Conservation (phyloP, 2,797 vertebrate genomes). For the Fringilla coelebs region DNA sequence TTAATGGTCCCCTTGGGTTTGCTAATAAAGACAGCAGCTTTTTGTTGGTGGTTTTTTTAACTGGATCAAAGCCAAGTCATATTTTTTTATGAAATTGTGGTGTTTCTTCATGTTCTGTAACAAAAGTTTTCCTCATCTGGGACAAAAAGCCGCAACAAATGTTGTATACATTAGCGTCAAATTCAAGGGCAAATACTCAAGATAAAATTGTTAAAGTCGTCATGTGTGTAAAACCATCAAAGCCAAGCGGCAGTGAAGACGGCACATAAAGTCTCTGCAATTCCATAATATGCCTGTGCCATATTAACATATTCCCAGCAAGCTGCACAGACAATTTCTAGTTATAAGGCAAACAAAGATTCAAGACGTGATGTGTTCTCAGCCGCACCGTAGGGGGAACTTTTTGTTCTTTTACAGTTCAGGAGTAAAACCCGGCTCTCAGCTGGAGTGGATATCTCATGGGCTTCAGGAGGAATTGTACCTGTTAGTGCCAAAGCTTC, state of each 20-base stretch:
- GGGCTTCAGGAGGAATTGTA: not conserved
- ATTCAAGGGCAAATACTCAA: slow-evolving; percentile 44
- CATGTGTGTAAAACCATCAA: slow-evolving; percentile 13
- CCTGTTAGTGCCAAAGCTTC: not conserved
- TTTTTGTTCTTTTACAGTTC: not conserved
- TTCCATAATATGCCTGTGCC: not conserved
- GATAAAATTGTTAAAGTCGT: slow-evolving; percentile 25
- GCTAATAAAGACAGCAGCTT: slow-evolving; percentile 30
- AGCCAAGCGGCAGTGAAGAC: not conserved
- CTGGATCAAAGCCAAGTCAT: slow-evolving; percentile 60
- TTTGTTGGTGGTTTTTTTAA: not conserved
- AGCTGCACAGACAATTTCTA: not conserved
- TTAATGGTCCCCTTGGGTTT: slow-evolving; percentile 57
- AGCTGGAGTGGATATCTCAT: not conserved
- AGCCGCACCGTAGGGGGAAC: not conserved
- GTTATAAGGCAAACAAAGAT: not conserved
- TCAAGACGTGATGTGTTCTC: not conserved
- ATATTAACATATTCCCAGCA: not conserved
- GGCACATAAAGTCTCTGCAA: not conserved
- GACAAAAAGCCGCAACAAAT: not conserved
- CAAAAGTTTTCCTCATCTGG: slow-evolving; percentile 34
- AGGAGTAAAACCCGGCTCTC: not conserved
- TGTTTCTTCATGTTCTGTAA: not conserved
- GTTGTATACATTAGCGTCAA: slow-evolving; percentile 33
- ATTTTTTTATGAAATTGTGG: not conserved